Evolutionary conservation across 2,113 vertebrate genomes (phyloP), one percentile per base, ranked within the genome.

Genomic region (Rhagologus leucostigma): DNA sequence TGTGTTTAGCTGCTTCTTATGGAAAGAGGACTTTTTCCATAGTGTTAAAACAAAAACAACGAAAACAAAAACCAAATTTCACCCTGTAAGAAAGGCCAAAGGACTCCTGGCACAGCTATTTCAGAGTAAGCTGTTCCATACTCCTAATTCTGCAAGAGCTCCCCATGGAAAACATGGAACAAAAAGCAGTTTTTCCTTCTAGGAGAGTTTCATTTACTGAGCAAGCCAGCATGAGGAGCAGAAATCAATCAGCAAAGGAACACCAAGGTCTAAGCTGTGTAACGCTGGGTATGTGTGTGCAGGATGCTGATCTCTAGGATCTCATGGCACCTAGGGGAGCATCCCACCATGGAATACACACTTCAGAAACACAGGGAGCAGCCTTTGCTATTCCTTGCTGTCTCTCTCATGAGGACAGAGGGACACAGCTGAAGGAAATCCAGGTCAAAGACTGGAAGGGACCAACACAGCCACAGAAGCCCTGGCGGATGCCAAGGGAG

Each of bases 21-120:
- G 59, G 79, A 95, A 93, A 91, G 17, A 81, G 10, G n/a, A 69
- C 22, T 94, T 91, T 89, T 96, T 90, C 86, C 37, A 67, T 60
- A 85, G 55, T 59, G 67, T 77, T 91, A 85, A 93, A 95, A 89
- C 67, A 87, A 88, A 93, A 88, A 39, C 46, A 83, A 81, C 77
- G 79, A 20, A 62, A 69, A 84, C 41, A 77, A 84, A 90, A 64
- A 7, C 42, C 64, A 89, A 95, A 81, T 87, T 91, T 79, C 55
- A 83, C 50, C 55, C 78, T 46, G 39, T 60, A 94, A 82, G 74
- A 90, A 65, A 76, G 56, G 41, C 77, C 78, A 85, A 91, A 89
- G 67, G 71, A 89, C 63, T 85, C 59, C 70, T 50, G 37, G 75
- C 50, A 83, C 60, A 52, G 50, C 39, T 88, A 39, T 73, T 82